Evolutionary conservation across 2,113 vertebrate genomes (phyloP).

Genomic region (Pangasianodon hypophthalmus): DNA sequence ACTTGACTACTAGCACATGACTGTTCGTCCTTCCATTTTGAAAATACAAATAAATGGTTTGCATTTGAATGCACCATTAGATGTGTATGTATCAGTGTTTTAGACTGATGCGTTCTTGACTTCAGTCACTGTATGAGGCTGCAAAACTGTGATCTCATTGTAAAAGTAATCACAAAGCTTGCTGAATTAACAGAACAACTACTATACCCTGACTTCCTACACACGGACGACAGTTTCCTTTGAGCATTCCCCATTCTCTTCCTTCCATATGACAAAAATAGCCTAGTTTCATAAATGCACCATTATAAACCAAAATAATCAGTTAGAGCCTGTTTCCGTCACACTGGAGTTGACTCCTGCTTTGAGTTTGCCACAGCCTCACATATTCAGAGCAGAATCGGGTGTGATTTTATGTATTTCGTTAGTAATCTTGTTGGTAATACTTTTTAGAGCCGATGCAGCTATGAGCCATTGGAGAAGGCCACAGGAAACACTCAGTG

Average conservation of each 20-base stretch:
- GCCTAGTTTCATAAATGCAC: background rate
- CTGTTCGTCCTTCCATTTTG: background rate
- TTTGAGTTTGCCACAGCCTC: slow-evolving; percentile 49
- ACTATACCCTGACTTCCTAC: slow-evolving; percentile 71
- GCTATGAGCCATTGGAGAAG: slow-evolving; percentile 64
- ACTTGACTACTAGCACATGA: background rate
- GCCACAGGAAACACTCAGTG: slow-evolving; percentile 66
- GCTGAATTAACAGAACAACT: slow-evolving; percentile 55
- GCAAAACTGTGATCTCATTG: background rate
- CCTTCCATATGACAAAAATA: background rate
- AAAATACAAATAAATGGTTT: background rate
- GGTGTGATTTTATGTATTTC: slow-evolving; percentile 56
- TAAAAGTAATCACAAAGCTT: slow-evolving; percentile 48
- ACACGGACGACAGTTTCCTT: slow-evolving; percentile 20
- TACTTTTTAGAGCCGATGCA: slow-evolving; percentile 67
- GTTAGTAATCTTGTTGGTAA: slow-evolving; percentile 65
- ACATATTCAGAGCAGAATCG: slow-evolving; percentile 62
- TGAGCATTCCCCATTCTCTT: background rate
- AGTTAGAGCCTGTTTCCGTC: slow-evolving; percentile 41
- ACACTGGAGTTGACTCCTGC: slow-evolving; percentile 13
- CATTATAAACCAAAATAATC: background rate
- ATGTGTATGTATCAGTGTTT: background rate
- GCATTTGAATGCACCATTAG: background rate
- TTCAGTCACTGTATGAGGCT: background rate
- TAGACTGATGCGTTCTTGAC: background rate